Percentiles rank a stretch among this genome's conserved stretches.
Conservation (phyloP, 1,140 invertebrate species). For the Steinernema khuongi region DNA sequence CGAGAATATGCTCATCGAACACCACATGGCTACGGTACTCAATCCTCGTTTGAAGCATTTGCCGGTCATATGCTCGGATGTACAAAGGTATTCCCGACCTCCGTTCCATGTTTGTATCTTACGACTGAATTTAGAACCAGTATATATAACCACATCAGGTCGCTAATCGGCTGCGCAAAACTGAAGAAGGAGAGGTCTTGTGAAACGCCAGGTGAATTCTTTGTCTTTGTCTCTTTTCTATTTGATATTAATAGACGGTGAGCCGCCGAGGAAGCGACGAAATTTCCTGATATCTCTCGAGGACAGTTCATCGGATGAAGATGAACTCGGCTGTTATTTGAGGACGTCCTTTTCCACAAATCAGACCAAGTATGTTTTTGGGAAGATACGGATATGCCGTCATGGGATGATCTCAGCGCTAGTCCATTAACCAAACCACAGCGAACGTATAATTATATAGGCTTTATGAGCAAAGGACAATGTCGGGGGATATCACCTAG, state of each 20-base stretch:
- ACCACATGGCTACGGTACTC: constrained; percentile 32
- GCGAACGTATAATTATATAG: too few relatives aligned
- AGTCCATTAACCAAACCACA: too few relatives aligned
- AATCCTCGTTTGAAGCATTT: constrained; percentile 31
- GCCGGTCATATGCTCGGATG: constrained; percentile 25
- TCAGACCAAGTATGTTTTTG: constrained; percentile 33
- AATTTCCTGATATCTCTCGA: constrained; percentile 35
- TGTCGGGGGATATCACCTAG: too few relatives aligned
- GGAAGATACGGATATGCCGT: not conserved
- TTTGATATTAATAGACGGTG: too few relatives aligned
- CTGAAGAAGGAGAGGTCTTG: constrained; percentile 5
- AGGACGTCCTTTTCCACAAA: constrained; percentile 23
- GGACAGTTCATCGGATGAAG: constrained; percentile 29
- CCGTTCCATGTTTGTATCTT: not conserved
- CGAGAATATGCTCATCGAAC: constrained; percentile 29
- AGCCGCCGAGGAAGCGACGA: constrained; percentile 34
- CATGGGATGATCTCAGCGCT: not conserved
- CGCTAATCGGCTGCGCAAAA: not conserved
- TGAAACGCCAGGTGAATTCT: not conserved
- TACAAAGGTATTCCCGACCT: constrained; percentile 18
- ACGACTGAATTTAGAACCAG: not conserved
- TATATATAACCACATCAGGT: not conserved
- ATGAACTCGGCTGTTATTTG: constrained; percentile 35
- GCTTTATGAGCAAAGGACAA: too few relatives aligned
- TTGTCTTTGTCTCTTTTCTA: not conserved